phyloP scores from a whole-genome alignment of 2,113 vertebrate species.

The Psophia crepitans region DNA sequence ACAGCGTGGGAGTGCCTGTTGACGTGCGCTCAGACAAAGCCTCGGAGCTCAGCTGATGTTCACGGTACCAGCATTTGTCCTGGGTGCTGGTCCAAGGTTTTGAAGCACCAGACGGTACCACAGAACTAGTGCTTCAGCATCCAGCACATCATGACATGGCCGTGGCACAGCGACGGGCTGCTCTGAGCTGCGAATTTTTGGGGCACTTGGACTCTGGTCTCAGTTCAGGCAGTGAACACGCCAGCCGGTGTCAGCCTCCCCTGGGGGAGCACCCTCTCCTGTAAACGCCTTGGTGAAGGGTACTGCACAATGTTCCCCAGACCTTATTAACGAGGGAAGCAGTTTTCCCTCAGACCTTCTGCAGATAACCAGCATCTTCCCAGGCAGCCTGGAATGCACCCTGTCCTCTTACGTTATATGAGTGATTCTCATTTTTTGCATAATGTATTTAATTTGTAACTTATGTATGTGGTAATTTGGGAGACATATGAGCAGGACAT shows the following conservation, averaged over 20 bases:
- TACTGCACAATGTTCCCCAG: not conserved
- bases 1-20: not conserved
- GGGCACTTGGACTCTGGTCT: not conserved
- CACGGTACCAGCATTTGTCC: not conserved
- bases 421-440: not conserved
- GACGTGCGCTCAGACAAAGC: not conserved
- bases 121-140: not conserved
- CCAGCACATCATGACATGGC: accelerated
- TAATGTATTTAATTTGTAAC: not conserved
- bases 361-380: not conserved
- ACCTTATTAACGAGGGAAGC: not conserved
- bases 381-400: not conserved
- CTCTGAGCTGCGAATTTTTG: not conserved
- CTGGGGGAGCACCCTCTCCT: not conserved
- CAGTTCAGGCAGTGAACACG: not conserved
- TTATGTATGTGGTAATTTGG: not conserved
- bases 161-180: accelerated
- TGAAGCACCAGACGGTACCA: not conserved
- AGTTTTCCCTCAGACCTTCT: not conserved
- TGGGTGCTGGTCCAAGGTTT: not conserved
- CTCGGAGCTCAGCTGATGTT: accelerated
- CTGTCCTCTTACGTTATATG: not conserved
- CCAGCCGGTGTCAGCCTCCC: accelerated
- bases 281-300: not conserved
- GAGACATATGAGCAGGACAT: not conserved